Conservation (phyloP, 2,113 vertebrate species). For the Myiagra hebetior region DNA sequence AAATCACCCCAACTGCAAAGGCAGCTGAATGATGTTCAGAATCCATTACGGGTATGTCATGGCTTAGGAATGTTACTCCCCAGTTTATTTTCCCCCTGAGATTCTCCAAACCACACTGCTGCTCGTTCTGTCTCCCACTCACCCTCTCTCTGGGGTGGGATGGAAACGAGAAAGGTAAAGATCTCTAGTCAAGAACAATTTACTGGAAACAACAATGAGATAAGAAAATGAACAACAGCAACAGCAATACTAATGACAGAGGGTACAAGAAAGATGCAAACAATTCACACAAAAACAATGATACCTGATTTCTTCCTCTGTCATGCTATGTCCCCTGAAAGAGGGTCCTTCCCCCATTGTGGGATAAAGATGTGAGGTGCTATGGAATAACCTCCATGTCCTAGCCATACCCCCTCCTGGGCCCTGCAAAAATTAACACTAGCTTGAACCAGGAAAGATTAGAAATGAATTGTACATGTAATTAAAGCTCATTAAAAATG, state of each 20-base stretch:
- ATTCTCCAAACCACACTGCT: not conserved
- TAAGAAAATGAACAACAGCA: not conserved
- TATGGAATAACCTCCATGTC: not conserved
- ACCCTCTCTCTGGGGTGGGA: rapidly evolving
- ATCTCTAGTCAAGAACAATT: not conserved
- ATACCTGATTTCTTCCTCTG: not conserved
- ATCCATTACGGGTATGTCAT: not conserved
- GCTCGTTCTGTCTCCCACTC: not conserved
- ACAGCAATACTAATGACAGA: not conserved
- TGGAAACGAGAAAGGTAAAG: not conserved
- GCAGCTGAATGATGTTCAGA: not conserved
- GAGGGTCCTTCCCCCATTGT: rapidly evolving
- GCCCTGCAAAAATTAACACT: not conserved
- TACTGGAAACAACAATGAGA: not conserved
- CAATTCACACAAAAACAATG: not conserved
- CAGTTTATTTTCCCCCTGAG: not conserved
- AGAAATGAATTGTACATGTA: not conserved
- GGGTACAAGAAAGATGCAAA: not conserved
- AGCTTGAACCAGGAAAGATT: not conserved
- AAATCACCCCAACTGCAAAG: not conserved
- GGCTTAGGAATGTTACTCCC: not conserved
- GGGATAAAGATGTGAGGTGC: rapidly evolving
- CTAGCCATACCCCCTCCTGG: too few species aligned
- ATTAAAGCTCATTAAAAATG: not conserved
- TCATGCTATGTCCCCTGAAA: not conserved